Base-by-base conservation (phyloP, 2,888 invertebrate species). In the Seira musarum region DNA sequence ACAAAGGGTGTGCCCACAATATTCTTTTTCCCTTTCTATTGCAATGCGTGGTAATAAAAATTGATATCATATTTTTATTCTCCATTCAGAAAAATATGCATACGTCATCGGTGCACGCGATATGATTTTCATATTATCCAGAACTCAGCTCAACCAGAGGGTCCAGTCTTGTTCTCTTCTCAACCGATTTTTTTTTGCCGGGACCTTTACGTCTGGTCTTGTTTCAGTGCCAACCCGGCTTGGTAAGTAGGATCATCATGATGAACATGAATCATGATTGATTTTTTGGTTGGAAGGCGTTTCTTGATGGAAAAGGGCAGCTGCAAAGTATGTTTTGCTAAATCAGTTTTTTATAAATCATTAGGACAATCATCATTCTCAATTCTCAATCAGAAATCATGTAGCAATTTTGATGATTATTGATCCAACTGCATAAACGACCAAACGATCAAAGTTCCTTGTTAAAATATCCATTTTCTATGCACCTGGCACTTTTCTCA, bases 1-100 rank as follows among this genome's bases (percentile, higher is more conserved):
- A 67, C 40, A 53, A 53, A 53, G 67, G 67, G 67, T 67, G 67
- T 67, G 67, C 25, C 64, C 21, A 61, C 61, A 21, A 61, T 61
- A 61, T 65, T 65, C 64, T 53, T 17, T 53, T 17, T 15, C 30
- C n/a, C n/a, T n/a, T n/a, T n/a, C n/a, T n/a, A n/a, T n/a, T n/a
- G n/a, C n/a, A n/a, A n/a, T n/a, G n/a, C 2, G n/a, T 17, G 53
- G 53, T 53, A 30, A 30, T 19, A n/a, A 65, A 30, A 30, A 65
- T 65, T 30, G 19, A 24, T 65, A 19, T 17, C 65, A 69, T 57
- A 69, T 57, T 69, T 70, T 57, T 15, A 53, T 53, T 30, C 30
- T 8, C 8, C 30, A 30, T 30, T 30, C 30, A 5, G 30, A 30
- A 30, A n/a, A 30, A 53, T 53, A 53, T 53, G 53, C 53, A 53